Conservation (phyloP, 2,797 vertebrate species). For the Pangasius sanitwongsei region DNA sequence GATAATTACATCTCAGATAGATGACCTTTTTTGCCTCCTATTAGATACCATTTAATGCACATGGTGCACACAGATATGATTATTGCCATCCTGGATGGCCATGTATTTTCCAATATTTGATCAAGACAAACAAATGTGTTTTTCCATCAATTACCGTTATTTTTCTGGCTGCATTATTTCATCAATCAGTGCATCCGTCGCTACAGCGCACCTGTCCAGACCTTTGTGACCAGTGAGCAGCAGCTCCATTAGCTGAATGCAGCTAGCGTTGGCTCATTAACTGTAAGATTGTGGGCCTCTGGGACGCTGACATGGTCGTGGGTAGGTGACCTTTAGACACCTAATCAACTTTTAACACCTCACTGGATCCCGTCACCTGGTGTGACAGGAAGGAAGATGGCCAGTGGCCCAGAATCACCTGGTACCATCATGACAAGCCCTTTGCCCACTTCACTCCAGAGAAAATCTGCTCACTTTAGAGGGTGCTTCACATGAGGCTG, state of each 20-base stretch:
- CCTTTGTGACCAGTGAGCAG: conserved; percentile 33
- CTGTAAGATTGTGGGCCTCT: conserved; percentile 64
- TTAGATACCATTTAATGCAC: conserved; percentile 61
- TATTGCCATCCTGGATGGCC: conserved; percentile 24
- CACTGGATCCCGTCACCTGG: conserved; percentile 63
- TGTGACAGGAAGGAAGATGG: conserved; percentile 44
- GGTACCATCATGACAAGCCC: conserved; percentile 13
- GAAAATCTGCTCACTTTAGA: background rate
- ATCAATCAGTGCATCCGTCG: conserved; percentile 39
- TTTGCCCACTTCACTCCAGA: background rate
- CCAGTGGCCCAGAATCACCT: conserved; percentile 47
- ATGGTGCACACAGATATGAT: conserved; percentile 34
- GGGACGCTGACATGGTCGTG: conserved; percentile 76
- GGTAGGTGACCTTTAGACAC: conserved; percentile 80
- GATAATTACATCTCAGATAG: conserved; percentile 69
- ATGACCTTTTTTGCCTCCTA: conserved; percentile 63
- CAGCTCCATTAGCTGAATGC: conserved; percentile 58
- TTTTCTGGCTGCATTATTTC: conserved; percentile 28
- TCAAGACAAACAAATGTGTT: conserved; percentile 33
- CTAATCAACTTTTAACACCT: conserved; percentile 86
- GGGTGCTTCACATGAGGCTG: background rate
- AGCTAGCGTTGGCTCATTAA: conserved; percentile 65
- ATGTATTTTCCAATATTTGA: conserved; percentile 24
- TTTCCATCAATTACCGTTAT: conserved; percentile 44
- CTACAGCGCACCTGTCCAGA: conserved; percentile 36